Evolutionary conservation across 2,797 vertebrate genomes (phyloP).

Genomic region (Podarcis siculus): DNA sequence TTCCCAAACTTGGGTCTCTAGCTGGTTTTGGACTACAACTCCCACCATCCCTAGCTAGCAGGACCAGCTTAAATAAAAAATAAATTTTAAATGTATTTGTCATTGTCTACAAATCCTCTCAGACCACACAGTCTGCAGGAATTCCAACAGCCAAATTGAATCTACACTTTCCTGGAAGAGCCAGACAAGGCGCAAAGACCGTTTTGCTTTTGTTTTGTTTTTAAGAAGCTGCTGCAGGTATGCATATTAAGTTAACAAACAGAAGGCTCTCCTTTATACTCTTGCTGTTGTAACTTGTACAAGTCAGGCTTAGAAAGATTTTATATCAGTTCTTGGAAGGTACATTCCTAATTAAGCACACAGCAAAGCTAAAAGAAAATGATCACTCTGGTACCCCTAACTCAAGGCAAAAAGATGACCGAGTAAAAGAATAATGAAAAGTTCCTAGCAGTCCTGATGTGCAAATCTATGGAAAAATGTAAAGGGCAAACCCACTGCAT

Average conservation of each 20-base stretch:
- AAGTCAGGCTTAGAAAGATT: background rate
- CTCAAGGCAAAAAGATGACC: constrained; percentile 33
- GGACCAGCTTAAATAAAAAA: background rate
- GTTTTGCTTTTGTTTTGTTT: background rate
- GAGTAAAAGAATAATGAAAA: background rate
- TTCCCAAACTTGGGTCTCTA: background rate
- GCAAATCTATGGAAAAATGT: constrained; percentile 29
- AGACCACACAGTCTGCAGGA: background rate
- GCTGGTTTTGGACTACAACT: too few relatives aligned
- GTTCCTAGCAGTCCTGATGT: background rate
- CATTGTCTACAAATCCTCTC: background rate
- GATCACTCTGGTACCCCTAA: constrained; percentile 30
- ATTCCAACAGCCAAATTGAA: background rate
- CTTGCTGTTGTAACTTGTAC: background rate
- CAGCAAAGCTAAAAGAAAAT: constrained; percentile 13
- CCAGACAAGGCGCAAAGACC: constrained; percentile 3
- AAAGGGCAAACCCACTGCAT: constrained; percentile 86
- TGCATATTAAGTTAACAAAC: background rate
- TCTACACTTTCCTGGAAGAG: background rate
- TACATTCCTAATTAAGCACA: background rate
- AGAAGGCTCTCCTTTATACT: background rate
- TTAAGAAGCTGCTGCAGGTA: background rate
- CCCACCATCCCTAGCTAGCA: too few relatives aligned
- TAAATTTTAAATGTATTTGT: background rate
- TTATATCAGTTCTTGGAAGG: background rate